Conservation (phyloP, 2,888 invertebrate genomes). For the Leucophora obtusa region DNA sequence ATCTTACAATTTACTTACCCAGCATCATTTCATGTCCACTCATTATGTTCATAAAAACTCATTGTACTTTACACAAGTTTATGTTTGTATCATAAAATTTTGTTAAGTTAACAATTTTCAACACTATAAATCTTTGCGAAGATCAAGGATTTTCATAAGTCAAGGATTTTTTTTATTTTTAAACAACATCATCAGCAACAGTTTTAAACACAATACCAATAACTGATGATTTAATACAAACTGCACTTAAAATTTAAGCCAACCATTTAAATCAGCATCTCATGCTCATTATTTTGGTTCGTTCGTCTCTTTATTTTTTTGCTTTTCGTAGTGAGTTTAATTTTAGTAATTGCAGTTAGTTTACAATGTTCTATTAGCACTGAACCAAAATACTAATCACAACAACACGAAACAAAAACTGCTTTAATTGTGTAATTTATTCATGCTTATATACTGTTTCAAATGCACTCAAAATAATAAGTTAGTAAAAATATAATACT, state of each 20-base stretch:
- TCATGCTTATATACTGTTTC: background rate
- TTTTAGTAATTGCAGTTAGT: background rate
- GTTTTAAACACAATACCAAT: background rate
- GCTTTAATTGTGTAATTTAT: slow-evolving; percentile 2
- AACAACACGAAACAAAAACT: background rate
- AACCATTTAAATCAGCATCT: background rate
- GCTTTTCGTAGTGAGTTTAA: background rate
- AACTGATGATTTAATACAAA: background rate
- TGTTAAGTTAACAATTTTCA: slow-evolving; percentile 20
- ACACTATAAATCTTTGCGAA: slow-evolving; percentile 24
- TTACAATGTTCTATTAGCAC: background rate
- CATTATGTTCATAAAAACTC: background rate
- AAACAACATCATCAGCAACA: too few relatives aligned
- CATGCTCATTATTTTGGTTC: background rate
- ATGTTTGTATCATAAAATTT: background rate
- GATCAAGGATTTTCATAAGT: slow-evolving; percentile 10
- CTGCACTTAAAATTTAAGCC: background rate
- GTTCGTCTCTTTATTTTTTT: too few relatives aligned
- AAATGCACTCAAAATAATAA: background rate
- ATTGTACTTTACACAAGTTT: background rate
- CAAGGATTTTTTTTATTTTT: background rate
- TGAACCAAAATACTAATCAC: background rate
- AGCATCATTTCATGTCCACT: background rate
- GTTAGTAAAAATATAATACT: too few relatives aligned
- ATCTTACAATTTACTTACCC: background rate